A percentile compares a stretch with the other conserved stretches of the same genome.
These are phyloP conservation scores for Tolmerus cingulatus DNA, from an alignment of 2,888 invertebrate species.

Conservation along the genomic window DNA sequence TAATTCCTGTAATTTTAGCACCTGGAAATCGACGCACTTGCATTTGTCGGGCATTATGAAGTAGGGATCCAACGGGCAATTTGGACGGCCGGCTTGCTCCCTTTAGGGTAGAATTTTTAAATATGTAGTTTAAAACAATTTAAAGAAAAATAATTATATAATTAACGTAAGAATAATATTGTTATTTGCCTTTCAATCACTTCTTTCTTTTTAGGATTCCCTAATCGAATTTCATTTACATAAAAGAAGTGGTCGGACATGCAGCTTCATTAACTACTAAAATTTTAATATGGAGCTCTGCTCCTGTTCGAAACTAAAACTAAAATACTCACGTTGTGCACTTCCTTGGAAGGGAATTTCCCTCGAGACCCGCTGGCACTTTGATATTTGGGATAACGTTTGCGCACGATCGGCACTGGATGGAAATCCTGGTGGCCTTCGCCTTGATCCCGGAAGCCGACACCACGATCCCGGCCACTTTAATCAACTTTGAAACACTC, in stretches of 20 bases:
- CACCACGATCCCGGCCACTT: constrained; percentile 95
- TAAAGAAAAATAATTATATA: too few relatives aligned
- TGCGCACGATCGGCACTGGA: constrained; percentile 94
- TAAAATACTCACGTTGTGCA: constrained; percentile 81
- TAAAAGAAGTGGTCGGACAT: too few relatives aligned
- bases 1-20: constrained; percentile 94
- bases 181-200: too few relatives aligned
- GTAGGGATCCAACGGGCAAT: constrained; percentile 97
- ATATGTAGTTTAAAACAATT: not conserved
- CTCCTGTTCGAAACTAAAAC: too few relatives aligned
- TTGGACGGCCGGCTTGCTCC: constrained; percentile 90
- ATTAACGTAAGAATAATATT: too few relatives aligned
- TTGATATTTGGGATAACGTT: constrained; percentile 87
- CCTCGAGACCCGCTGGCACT: constrained; percentile 95
- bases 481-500: constrained; percentile 90
- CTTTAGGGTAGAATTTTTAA: constrained; percentile 62
- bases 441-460: constrained; percentile 93
- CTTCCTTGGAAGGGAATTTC: constrained; percentile 92
- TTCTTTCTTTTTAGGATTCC: too few relatives aligned
- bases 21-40: constrained; percentile 96
- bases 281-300: too few relatives aligned
- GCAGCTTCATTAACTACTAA: too few relatives aligned
- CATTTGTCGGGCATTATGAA: constrained; percentile 98
- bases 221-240: too few relatives aligned
- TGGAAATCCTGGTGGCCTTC: constrained; percentile 93